Evolutionary conservation across 1,140 invertebrate genomes (phyloP), one percentile per base, ranked within the genome.

Genomic region (Prorops nasuta): DNA sequence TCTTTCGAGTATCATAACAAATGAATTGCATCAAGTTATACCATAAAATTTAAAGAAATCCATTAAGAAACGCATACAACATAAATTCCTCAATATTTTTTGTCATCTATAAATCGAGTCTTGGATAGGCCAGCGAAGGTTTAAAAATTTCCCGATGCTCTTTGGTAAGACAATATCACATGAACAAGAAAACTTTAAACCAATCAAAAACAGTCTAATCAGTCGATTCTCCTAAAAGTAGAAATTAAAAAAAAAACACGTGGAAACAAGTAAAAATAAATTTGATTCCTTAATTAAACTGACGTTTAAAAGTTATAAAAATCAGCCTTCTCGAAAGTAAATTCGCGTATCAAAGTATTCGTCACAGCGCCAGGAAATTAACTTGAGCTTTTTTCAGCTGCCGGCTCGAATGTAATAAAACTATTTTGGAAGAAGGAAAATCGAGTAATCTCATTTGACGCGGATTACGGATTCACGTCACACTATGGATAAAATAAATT

Each of bases 161-260:
- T 78, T 78, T 78, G 75, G 75, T 76, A 76, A 74, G 58, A 70
- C 64, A 67, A 73, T 78, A 78, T 78, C 75, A 78, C 75, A 78
- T 71, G 58, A 69, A 67, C 58, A 71, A 73, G 58, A 67, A 68
- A 69, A 66, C 52, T 73, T 66, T 59, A 66, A 71, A 71, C 68
- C 69, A 72, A 74, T 74, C 48, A 58, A 69, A 64, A 56, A 68
- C 67, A 69, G 22, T 67, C 71, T 72, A 73, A 71, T 72, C 71
- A 69, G 63, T 77, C 72, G 56, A 64, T 64, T 60, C 57, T 67
- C 54, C 48, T 64, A 58, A 65, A 49, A 35, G 54, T 49, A 67
- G 61, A 56, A 66, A 70, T 57, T 54, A 58, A 62, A 63, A 64
- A 56, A 67, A 58, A 56, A 52, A 53, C 51, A 56, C 62, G 58